phyloP scores from a whole-genome alignment of 2,888 invertebrate species.

The Andrena marginata region DNA sequence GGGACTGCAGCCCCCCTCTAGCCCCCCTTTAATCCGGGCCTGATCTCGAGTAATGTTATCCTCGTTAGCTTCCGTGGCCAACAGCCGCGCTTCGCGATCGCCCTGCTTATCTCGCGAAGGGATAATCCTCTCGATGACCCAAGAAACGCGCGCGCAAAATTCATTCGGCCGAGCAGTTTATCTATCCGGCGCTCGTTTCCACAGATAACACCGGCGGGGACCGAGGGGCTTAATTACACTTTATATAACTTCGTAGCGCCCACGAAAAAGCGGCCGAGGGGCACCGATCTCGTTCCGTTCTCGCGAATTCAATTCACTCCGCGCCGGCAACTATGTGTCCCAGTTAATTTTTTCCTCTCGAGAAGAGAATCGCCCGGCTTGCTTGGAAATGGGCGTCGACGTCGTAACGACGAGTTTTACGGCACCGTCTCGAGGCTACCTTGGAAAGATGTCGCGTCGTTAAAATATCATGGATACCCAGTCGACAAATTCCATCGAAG shows the following conservation, averaged over 20 bases:
- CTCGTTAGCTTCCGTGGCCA: slow-evolving; percentile 1
- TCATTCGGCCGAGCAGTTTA: slow-evolving; percentile 39
- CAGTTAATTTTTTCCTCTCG: too few relatives aligned
- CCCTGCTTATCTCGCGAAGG: slow-evolving; percentile 42
- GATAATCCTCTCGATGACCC: slow-evolving; percentile 58
- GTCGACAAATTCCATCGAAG: too few relatives aligned
- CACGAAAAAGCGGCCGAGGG: slow-evolving; percentile 4
- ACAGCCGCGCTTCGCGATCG: neutral
- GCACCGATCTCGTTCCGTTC: too few relatives aligned
- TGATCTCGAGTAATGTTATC: slow-evolving; percentile 52
- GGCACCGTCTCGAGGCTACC: neutral
- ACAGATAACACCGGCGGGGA: slow-evolving; percentile 14
- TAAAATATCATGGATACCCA: neutral
- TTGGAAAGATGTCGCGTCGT: neutral
- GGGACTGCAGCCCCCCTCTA: too few relatives aligned
- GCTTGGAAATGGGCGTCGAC: too few relatives aligned
- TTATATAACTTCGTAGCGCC: slow-evolving; percentile 43
- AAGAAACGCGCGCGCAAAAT: slow-evolving; percentile 34
- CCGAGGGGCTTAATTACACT: slow-evolving; percentile 20
- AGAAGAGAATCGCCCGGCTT: too few relatives aligned
- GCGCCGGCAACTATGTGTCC: too few relatives aligned
- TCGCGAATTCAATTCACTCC: too few relatives aligned
- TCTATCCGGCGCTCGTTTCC: slow-evolving; percentile 22
- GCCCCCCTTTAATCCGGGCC: too few relatives aligned
- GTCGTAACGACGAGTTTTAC: neutral